Base-by-base conservation (phyloP, 1,140 invertebrate species). In the Cyphomyrmex costatus region DNA sequence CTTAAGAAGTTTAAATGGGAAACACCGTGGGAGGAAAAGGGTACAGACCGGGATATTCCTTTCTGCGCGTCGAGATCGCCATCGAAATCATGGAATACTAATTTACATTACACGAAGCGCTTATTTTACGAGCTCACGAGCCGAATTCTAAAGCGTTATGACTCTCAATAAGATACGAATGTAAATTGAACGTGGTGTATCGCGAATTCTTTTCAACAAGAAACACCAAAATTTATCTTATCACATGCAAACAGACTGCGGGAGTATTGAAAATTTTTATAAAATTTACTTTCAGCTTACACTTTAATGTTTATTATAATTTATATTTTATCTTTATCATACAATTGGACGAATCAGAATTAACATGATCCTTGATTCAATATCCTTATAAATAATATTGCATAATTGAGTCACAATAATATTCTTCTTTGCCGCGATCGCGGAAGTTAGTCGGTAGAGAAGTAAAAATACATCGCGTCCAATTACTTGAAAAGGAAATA, bases 1-100 rank as follows among this genome's bases (percentile, higher is more conserved):
- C 88, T 92, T 90, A 89, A 88, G 89, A 91, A 92, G 80, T 92
- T 92, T 91, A 90, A 90, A 89, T 92, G 88, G 86, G 88, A 89
- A 80, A 87, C 58, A 65, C 61, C 46, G 82, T 77, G 56, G 70
- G 61, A 68, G 80, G 82, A 71, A 89, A 86, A 66, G 74, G 79
- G 36, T 66, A 56, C 49, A 86, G 36, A 58, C 56, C 12, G 53
- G 19, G 16, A 58, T 60, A 74, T 60, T 73, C 79, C 79, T 83
- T 74, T 83, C 53, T 33, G 24, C 79, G 79, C 79, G 53, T 73
- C 53, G 79, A 49, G 68, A 83, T 83, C 79, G 36, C 53, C 79
- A 74, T 83, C 79, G 79, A 73, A 83, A 83, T 83, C 79, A 56
- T 16, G 68, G 79, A 83, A 83, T 61, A 73, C 68, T 33, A 83